phyloP scores from a whole-genome alignment of 2,113 vertebrate genomes.

The Thinocorus orbignyianus region DNA sequence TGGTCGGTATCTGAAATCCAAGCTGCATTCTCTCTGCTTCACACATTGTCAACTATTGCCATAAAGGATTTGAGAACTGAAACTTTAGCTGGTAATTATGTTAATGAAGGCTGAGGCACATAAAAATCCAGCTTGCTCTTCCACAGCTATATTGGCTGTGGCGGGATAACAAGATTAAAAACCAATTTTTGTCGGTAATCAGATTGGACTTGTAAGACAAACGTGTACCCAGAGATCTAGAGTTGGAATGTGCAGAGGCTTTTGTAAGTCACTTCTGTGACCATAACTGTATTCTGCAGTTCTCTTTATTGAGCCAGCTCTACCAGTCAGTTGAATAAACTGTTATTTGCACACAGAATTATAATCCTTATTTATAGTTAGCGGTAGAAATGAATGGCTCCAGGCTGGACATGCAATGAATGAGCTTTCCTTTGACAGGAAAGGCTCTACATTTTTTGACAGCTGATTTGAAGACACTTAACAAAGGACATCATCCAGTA shows the following conservation, averaged over 20 bases:
- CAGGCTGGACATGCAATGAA: background rate
- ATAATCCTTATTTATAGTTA: background rate
- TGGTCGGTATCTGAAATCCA: background rate
- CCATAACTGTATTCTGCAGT: background rate
- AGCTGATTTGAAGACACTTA: background rate
- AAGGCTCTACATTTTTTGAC: background rate
- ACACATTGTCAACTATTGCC: background rate
- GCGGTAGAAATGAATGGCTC: background rate
- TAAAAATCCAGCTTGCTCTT: background rate
- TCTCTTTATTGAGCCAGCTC: background rate
- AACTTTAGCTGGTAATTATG: constrained; percentile 5
- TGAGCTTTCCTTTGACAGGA: background rate
- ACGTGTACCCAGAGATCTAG: background rate
- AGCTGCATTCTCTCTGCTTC: background rate
- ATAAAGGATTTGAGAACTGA: constrained; percentile 5
- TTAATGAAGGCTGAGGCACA: constrained; percentile 19
- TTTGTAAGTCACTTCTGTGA: background rate
- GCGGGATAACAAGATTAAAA: constrained; percentile 22
- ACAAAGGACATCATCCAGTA: background rate
- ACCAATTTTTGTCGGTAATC: background rate
- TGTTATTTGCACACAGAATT: background rate
- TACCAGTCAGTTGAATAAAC: background rate
- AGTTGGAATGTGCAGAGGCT: background rate
- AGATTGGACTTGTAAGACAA: background rate
- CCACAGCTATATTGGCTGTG: background rate